These are phyloP conservation scores for Heloderma charlesbogerti DNA, from an alignment of 2,113 vertebrate genomes.

Conservation along the genomic window DNA sequence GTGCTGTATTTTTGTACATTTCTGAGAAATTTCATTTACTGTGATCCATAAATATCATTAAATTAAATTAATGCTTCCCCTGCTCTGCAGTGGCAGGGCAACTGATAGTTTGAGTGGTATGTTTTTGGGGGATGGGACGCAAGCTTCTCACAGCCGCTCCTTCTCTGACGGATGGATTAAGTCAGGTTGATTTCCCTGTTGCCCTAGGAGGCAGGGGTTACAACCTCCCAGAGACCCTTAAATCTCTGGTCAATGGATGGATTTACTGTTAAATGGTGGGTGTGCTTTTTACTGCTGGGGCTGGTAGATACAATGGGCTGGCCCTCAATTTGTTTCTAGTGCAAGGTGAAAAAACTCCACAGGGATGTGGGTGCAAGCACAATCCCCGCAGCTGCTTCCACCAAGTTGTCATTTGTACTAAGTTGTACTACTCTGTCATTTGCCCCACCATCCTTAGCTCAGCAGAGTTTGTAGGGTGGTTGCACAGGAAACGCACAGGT, in stretches of 20 bases:
- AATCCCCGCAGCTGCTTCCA: not conserved
- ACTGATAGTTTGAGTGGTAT: not conserved
- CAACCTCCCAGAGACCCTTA: not conserved
- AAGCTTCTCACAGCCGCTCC: not conserved
- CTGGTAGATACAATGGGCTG: not conserved
- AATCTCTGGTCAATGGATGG: not conserved
- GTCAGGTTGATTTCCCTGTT: not conserved
- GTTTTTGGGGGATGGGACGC: not conserved
- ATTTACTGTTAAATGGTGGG: not conserved
- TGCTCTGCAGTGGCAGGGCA: not conserved
- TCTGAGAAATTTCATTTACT: too few species aligned
- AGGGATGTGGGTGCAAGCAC: not conserved
- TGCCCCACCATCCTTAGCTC: not conserved
- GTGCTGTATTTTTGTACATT: too few species aligned
- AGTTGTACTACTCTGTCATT: not conserved
- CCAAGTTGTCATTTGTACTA: not conserved
- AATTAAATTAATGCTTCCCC: not conserved
- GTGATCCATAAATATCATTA: too few species aligned
- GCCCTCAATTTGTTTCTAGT: not conserved
- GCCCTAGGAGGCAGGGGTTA: not conserved
- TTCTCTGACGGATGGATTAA: not conserved
- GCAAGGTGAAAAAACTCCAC: too few species aligned
- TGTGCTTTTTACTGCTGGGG: not conserved
- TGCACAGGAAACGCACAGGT: not conserved
- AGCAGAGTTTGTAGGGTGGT: not conserved